Evolutionary conservation across 1,140 invertebrate genomes (phyloP).

Genomic region (Sitodiplosis mosellana): DNA sequence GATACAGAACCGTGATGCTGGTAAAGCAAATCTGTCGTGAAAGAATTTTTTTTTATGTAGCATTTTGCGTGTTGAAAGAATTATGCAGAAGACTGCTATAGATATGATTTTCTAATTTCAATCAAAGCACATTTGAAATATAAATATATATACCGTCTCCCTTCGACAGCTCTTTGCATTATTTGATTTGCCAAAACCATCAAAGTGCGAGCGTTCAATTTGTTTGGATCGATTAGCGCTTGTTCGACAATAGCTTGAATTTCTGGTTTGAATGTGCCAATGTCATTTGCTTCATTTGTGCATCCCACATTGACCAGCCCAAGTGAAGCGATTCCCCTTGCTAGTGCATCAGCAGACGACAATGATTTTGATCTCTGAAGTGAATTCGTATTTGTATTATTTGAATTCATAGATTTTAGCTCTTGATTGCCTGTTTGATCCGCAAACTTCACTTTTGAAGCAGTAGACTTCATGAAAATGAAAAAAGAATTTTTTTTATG

Average conservation of each 20-base stretch:
- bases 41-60: too few species aligned
- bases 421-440: conserved; percentile 12
- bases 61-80: neutral
- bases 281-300: conserved; percentile 44
- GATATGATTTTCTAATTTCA: too few species aligned
- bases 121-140: neutral
- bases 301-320: conserved; percentile 30
- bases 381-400: conserved; percentile 4
- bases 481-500: too few species aligned
- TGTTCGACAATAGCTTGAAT: conserved; percentile 50
- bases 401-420: conserved; percentile 3
- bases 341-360: conserved; percentile 43
- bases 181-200: conserved; percentile 73
- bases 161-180: conserved; percentile 57
- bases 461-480: too few species aligned
- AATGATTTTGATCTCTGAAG: conserved; percentile 59
- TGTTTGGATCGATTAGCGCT: conserved; percentile 61
- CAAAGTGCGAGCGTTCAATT: conserved; percentile 49
- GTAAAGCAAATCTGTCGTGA: conserved; percentile 46
- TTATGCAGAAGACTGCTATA: conserved; percentile 6
- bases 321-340: conserved; percentile 36
- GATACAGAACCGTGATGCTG: conserved; percentile 63
- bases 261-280: conserved; percentile 50
- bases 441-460: conserved; percentile 21
- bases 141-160: conserved; percentile 29